Evolutionary conservation across 2,797 vertebrate genomes (phyloP).

Genomic region (Sternarchorhynchus goeldii): DNA sequence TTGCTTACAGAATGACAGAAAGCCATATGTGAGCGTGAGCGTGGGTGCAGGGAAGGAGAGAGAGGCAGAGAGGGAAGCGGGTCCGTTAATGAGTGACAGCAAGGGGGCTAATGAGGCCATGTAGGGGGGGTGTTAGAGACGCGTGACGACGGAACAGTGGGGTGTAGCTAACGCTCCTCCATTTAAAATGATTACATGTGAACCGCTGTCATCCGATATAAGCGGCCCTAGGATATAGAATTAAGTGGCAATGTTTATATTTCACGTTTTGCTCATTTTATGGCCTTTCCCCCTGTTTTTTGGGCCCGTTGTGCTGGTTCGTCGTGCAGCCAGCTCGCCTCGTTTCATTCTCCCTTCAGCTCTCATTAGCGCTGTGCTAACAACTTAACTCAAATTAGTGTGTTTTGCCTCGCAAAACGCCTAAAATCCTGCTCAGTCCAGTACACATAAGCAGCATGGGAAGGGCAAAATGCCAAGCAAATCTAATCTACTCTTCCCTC

Average conservation of each 20-base stretch:
- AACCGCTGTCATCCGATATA: conserved; percentile 77
- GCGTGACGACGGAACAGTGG: conserved; percentile 27
- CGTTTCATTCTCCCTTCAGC: conserved; percentile 70
- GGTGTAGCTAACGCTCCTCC: conserved; percentile 34
- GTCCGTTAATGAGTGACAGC: conserved; percentile 75
- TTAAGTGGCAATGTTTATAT: conserved; percentile 81
- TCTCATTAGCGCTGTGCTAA: conserved; percentile 69
- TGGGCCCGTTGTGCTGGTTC: conserved; percentile 38
- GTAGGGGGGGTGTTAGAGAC: conserved; percentile 66
- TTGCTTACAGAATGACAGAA: conserved; percentile 28
- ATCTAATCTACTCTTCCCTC: neutral
- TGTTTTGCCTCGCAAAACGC: conserved; percentile 60
- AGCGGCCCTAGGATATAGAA: conserved; percentile 77
- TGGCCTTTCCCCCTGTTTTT: conserved; percentile 56
- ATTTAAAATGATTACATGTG: conserved; percentile 77
- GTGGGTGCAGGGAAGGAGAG: neutral
- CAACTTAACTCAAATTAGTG: conserved; percentile 70
- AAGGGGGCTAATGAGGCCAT: conserved; percentile 76
- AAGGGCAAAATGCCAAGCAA: neutral
- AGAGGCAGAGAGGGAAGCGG: conserved; percentile 51
- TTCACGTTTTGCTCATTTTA: conserved; percentile 69
- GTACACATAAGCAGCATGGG: neutral
- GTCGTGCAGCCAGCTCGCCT: conserved; percentile 65
- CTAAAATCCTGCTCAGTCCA: neutral
- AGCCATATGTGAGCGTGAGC: neutral